Conservation (phyloP, 2,113 vertebrate species). For the Tichodroma muraria region DNA sequence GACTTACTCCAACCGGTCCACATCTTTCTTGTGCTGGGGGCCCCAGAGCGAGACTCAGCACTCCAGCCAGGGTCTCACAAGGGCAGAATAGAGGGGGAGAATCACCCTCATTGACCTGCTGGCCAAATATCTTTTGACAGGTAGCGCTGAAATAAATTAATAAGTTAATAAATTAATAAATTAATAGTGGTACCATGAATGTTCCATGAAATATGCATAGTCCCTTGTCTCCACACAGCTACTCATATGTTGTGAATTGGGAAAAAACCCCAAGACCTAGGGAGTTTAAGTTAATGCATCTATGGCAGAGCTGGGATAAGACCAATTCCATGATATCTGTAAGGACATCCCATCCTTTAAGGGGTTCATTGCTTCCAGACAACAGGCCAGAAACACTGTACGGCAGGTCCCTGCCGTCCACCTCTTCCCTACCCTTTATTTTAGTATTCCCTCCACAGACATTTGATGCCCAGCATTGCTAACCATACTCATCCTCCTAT, state of each 20-base stretch:
- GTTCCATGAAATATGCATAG: neutral
- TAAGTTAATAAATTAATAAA: no score
- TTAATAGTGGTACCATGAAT: neutral
- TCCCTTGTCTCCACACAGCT: neutral
- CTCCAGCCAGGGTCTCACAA: rapidly evolving
- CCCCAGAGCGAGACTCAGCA: no score
- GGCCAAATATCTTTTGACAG: neutral
- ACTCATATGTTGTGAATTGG: neutral
- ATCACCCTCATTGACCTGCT: neutral
- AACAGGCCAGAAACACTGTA: neutral
- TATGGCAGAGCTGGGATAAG: neutral
- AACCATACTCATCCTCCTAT: neutral
- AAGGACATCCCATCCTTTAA: neutral
- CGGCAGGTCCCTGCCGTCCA: rapidly evolving
- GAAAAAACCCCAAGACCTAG: neutral
- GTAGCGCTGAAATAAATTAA: neutral
- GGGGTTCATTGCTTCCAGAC: neutral
- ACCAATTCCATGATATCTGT: neutral
- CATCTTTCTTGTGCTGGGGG: neutral
- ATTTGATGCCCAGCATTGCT: neutral
- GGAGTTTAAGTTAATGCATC: neutral
- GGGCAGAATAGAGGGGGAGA: neutral
- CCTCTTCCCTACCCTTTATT: neutral
- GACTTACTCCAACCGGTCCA: neutral
- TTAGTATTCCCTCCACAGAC: neutral